Percentiles rank a stretch among this genome's conserved stretches.
phyloP scores from a whole-genome alignment of 2,797 vertebrate species.

The Acrossocheilus wenchowensis region DNA sequence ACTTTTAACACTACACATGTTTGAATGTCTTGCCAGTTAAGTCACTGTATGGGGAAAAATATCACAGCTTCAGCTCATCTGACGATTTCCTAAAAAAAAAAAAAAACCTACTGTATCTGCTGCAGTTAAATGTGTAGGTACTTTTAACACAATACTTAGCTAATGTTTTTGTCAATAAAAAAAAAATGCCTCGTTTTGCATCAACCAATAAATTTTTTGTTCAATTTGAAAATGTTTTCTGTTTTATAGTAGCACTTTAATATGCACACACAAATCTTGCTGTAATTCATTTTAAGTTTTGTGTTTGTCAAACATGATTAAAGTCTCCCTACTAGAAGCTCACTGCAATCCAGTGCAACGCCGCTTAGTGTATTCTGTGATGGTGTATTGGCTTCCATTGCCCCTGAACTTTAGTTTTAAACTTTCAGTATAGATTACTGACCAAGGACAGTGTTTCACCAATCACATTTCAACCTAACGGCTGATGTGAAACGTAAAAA shows the following conservation, averaged over 20 bases:
- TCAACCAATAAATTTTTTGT: background rate
- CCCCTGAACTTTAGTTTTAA: background rate
- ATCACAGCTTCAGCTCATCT: conserved; percentile 14
- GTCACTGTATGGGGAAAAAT: background rate
- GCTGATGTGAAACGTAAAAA: background rate
- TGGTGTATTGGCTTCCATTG: background rate
- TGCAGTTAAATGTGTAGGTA: background rate
- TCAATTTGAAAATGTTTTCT: background rate
- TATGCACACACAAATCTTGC: background rate
- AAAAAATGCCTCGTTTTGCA: background rate
- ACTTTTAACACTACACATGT: background rate
- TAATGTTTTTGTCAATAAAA: background rate
- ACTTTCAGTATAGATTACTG: background rate
- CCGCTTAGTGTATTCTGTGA: background rate
- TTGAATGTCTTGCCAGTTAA: background rate
- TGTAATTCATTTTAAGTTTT: background rate
- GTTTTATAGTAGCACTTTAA: background rate
- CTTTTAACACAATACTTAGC: background rate
- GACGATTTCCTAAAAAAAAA: background rate
- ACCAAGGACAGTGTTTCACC: background rate
- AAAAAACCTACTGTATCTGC: background rate
- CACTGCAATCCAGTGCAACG: background rate
- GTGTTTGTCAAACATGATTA: background rate
- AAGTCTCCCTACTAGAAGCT: background rate
- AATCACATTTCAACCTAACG: background rate